A percentile compares a stretch with the other conserved stretches of the same genome.
These are phyloP conservation scores for Beris chalybata DNA, from an alignment of 2,888 invertebrate species.

Conservation along the genomic window DNA sequence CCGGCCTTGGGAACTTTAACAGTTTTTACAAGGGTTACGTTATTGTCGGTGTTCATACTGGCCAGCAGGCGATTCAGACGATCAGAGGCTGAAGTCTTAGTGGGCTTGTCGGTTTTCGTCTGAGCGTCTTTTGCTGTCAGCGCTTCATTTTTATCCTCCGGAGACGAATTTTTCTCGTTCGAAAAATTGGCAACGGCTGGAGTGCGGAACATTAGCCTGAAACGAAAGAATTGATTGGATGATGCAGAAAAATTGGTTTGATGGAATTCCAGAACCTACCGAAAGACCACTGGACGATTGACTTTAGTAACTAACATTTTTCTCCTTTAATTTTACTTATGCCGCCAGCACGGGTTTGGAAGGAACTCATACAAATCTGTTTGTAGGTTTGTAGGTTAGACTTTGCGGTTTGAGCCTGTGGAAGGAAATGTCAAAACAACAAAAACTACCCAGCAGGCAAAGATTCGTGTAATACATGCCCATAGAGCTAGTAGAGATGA, in stretches of 20 bases:
- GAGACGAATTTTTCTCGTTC: conserved; percentile 20
- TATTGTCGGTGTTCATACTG: conserved; percentile 51
- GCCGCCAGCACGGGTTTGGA: no score
- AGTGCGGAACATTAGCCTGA: no score
- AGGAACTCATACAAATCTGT: no score
- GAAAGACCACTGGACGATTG: not conserved
- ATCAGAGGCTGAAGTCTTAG: conserved; percentile 43
- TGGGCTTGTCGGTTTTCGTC: conserved; percentile 14
- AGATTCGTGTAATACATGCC: no score
- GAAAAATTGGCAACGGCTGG: conserved; percentile 8
- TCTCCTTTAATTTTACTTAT: not conserved
- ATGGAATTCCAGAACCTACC: not conserved
- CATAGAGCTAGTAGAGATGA: no score
- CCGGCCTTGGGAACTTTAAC: conserved; percentile 49
- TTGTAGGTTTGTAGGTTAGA: no score
- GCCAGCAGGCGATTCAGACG: conserved; percentile 51
- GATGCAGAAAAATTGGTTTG: no score
- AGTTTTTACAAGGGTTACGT: conserved; percentile 39
- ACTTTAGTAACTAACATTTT: conserved; percentile 1
- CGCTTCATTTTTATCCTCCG: not conserved
- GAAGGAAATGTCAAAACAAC: no score
- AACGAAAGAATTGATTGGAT: no score
- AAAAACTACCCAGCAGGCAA: no score
- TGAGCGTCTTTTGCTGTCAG: not conserved
- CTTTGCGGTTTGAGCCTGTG: no score